phyloP scores from a whole-genome alignment of 1,140 invertebrate genomes.

The Adelges cooleyi region DNA sequence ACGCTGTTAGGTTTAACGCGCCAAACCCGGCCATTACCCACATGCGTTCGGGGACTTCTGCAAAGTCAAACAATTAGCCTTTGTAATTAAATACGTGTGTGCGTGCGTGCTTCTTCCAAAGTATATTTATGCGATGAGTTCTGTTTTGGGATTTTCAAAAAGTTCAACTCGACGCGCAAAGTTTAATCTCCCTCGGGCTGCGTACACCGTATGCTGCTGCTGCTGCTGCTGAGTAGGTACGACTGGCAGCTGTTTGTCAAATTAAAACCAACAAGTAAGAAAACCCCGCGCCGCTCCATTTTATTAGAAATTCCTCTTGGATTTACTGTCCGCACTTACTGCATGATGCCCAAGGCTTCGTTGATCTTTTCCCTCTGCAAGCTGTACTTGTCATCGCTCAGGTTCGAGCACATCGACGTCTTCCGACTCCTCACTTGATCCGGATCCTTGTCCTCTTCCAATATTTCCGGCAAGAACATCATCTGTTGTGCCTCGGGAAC shows the following conservation, averaged over 20 bases:
- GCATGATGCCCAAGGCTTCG: background rate
- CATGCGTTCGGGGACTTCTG: too few species aligned
- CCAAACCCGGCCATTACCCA: too few species aligned
- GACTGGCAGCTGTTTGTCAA: background rate
- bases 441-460: constrained; percentile 46
- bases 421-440: constrained; percentile 31
- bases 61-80: too few species aligned
- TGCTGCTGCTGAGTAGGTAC: constrained; percentile 12
- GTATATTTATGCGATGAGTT: too few species aligned
- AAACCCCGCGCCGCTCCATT: too few species aligned
- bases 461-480: constrained; percentile 48
- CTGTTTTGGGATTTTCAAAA: too few species aligned
- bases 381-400: background rate
- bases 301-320: background rate
- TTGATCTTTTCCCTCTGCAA: background rate
- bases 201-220: constrained; percentile 30
- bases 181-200: too few species aligned
- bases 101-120: too few species aligned
- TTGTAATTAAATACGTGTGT: too few species aligned
- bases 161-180: too few species aligned
- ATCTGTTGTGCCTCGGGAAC: constrained; percentile 51
- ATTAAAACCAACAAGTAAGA: background rate
- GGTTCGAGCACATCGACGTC: background rate
- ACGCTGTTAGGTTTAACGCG: too few species aligned
- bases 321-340: constrained; percentile 33